Evolutionary conservation across 92 coral and sea anemone genomes (phyloP), one percentile per base, ranked within the genome.

Genomic region (Scolanthus callimorphus): DNA sequence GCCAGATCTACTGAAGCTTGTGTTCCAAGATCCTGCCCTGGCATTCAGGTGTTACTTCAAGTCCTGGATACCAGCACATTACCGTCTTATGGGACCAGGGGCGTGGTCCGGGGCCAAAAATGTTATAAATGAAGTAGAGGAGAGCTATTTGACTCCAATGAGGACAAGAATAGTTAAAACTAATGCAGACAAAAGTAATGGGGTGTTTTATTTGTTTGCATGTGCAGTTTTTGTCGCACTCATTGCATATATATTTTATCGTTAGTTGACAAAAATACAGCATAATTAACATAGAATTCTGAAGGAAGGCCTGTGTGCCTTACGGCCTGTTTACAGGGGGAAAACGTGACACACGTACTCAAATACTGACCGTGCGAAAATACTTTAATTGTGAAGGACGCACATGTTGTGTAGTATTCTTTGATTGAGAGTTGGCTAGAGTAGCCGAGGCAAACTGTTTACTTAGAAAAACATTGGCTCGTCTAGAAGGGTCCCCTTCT

Each of bases 1-100:
- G 24, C 97, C 97, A 26, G 60, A 79, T 68, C 69, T 91, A 20
- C 78, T 79, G 83, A 70, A 81, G 51, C 71, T 91, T 27, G 73
- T 86, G 43, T 57, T 60, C 51, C 61, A 65, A 39, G 91, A 86
- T 22, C 97, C 91, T 17, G 48, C 43, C 37, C 62, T 91, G 31
- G 97, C 97, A 43, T 34, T 79, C 51, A 73, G 65, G 64, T 79
- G 83, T 63, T 51, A 65, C 49, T 83, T 83, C 71, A 89, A 89
- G 4, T 79, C 97, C 20, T 69, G 77, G 47, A 30, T 91, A 3
- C 89, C 97, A 23, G 89, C 97, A 0, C 97, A 91, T 55, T 91
- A 76, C 63, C 84, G 97, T 34, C 67, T 91, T 45, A 53, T 79
- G 49, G 96, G 97, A 21, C 92, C 89, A 17, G 85, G 90, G 28